Evolutionary conservation across 2,888 invertebrate species (phyloP).

Genomic region (Keiferia lycopersicella): DNA sequence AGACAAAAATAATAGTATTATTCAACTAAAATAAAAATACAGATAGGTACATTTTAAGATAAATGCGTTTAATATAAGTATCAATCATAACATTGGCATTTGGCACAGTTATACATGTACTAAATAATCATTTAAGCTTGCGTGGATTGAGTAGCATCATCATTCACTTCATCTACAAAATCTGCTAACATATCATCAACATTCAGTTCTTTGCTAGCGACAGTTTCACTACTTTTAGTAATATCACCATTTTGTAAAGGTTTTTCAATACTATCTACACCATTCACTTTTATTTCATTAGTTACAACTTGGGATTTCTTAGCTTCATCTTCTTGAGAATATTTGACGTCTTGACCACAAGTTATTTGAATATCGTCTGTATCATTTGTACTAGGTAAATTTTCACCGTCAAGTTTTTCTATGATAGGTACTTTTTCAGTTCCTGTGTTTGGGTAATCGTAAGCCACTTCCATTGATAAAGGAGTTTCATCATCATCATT

Average conservation of each 20-base stretch:
- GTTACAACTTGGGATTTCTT: slow-evolving; percentile 36
- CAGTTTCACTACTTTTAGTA: slow-evolving; percentile 27
- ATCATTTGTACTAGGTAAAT: slow-evolving; percentile 65
- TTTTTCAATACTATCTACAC: slow-evolving; percentile 40
- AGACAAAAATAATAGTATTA: too few relatives aligned
- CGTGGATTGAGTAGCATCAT: slow-evolving; percentile 40
- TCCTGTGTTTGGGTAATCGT: slow-evolving; percentile 53
- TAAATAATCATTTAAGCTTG: slow-evolving; percentile 36
- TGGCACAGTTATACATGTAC: too few relatives aligned
- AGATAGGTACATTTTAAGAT: too few relatives aligned
- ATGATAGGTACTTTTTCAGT: slow-evolving; percentile 49
- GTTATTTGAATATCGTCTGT: slow-evolving; percentile 71
- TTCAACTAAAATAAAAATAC: too few relatives aligned
- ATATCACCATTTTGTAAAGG: slow-evolving; percentile 38
- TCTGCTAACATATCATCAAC: slow-evolving; percentile 75
- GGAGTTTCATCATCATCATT: slow-evolving; percentile 54
- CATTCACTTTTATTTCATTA: slow-evolving; percentile 49
- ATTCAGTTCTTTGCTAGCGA: slow-evolving; percentile 43
- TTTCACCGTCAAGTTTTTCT: slow-evolving; percentile 63
- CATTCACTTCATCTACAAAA: slow-evolving; percentile 73
- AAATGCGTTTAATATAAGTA: too few relatives aligned
- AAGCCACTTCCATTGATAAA: slow-evolving; percentile 59
- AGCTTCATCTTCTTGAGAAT: slow-evolving; percentile 52
- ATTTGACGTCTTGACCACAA: slow-evolving; percentile 59
- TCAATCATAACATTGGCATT: too few relatives aligned